These are phyloP conservation scores for Drosophila acutilabella DNA, from an alignment of 2,888 invertebrate genomes.

Conservation along the genomic window DNA sequence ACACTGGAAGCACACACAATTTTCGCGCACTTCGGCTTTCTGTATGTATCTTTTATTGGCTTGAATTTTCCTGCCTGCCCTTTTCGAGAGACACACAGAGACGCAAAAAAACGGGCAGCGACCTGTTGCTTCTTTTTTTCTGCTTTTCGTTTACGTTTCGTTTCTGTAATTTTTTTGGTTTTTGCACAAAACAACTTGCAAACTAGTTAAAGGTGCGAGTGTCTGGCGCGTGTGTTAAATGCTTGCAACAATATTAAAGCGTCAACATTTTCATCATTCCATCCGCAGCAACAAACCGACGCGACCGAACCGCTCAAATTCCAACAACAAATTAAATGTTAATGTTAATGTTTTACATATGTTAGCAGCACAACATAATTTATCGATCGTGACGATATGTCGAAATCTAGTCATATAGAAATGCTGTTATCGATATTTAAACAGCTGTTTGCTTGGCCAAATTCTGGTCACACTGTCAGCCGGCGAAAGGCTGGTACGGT, in stretches of 20 bases:
- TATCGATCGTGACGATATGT: conserved; percentile 25
- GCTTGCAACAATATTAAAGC: conserved; percentile 36
- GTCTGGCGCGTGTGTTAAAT: conserved; percentile 34
- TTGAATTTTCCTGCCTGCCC: conserved; percentile 75
- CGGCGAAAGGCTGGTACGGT: no score
- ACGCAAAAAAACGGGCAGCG: conserved; percentile 42
- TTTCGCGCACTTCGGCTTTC: conserved; percentile 73
- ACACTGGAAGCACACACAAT: conserved; percentile 44
- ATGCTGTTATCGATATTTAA: not conserved
- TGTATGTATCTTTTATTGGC: conserved; percentile 81
- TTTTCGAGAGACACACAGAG: conserved; percentile 58
- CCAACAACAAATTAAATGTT: conserved; percentile 59
- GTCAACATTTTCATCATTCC: conserved; percentile 25
- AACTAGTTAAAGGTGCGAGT: conserved; percentile 36
- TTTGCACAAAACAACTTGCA: conserved; percentile 30
- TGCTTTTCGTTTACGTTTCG: conserved; percentile 5
- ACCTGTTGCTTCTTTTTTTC: conserved; percentile 50
- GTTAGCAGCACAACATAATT: conserved; percentile 36
- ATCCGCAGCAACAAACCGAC: conserved; percentile 44
- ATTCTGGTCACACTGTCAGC: not conserved
- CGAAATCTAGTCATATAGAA: not conserved
- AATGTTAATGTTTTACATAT: conserved; percentile 43
- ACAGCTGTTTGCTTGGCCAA: conserved; percentile 8
- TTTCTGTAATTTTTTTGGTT: conserved; percentile 4
- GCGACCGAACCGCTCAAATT: conserved; percentile 60